phyloP scores from a whole-genome alignment of 2,797 vertebrate species.

The Bradypodion ventrale region DNA sequence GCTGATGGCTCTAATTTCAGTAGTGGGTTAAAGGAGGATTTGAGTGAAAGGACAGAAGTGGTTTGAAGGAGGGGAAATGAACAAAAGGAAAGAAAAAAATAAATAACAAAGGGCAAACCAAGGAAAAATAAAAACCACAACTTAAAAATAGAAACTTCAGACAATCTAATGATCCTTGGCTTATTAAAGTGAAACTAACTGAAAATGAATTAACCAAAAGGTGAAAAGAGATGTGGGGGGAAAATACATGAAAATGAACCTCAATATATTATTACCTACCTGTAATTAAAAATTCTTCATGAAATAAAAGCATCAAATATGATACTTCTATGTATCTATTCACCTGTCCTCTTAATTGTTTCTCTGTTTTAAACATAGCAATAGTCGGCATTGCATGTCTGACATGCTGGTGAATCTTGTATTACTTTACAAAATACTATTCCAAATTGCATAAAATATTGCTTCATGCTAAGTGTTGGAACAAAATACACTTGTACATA shows the following conservation, averaged over 20 bases:
- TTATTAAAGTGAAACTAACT: conserved; percentile 78
- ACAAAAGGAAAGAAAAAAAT: conserved; percentile 86
- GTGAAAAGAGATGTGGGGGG: conserved; percentile 80
- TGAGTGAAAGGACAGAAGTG: conserved; percentile 85
- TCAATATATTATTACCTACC: conserved; percentile 89
- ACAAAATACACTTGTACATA: background rate
- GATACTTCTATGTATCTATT: conserved; percentile 62
- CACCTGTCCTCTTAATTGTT: conserved; percentile 34
- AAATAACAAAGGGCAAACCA: conserved; percentile 76
- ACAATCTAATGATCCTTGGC: conserved; percentile 80
- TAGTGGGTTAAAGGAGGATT: conserved; percentile 83
- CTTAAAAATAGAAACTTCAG: conserved; percentile 64
- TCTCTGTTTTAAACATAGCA: background rate
- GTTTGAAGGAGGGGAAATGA: conserved; percentile 85
- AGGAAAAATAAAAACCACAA: conserved; percentile 71
- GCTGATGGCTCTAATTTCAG: conserved; percentile 94
- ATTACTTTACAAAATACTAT: conserved; percentile 42
- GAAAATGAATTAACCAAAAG: conserved; percentile 80
- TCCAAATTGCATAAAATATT: background rate
- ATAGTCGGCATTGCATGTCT: conserved; percentile 22
- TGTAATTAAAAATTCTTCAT: conserved; percentile 80
- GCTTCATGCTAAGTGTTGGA: background rate
- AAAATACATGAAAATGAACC: conserved; percentile 78
- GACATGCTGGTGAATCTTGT: background rate
- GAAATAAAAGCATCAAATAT: conserved; percentile 72